phyloP scores from a whole-genome alignment of 2,888 invertebrate species.

The Fragum sueziense region DNA sequence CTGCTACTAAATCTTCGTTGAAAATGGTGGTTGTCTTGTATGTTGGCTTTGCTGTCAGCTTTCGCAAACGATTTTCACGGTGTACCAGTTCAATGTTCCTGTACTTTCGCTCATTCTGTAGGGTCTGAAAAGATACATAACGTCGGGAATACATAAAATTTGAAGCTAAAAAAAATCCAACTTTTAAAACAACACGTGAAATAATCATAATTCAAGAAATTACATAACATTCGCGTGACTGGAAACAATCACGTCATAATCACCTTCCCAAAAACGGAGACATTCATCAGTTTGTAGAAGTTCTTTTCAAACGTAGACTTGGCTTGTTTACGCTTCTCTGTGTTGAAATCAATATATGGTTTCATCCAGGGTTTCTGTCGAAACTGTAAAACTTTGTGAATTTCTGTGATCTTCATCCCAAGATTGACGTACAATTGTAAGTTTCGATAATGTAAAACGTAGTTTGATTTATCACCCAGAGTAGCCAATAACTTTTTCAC shows the following conservation, averaged over 20 bases:
- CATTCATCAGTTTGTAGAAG: constrained; percentile 70
- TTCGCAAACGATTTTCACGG: constrained; percentile 19
- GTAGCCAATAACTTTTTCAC: constrained; percentile 27
- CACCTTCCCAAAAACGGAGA: constrained; percentile 81
- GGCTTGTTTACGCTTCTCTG: constrained; percentile 53
- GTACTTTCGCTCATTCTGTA: too few relatives aligned
- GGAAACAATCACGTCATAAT: background rate
- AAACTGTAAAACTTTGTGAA: constrained; percentile 76
- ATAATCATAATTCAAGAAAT: background rate
- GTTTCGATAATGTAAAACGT: constrained; percentile 26
- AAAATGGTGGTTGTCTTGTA: constrained; percentile 32
- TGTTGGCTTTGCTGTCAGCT: constrained; percentile 33
- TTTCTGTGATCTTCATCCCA: constrained; percentile 66
- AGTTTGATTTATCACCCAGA: constrained; percentile 21
- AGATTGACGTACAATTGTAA: constrained; percentile 25
- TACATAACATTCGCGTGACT: background rate
- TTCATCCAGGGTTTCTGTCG: constrained; percentile 75
- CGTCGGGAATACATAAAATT: background rate
- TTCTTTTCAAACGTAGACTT: constrained; percentile 75
- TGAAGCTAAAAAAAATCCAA: background rate
- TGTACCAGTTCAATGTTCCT: constrained; percentile 35
- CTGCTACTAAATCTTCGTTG: too few relatives aligned
- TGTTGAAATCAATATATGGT: constrained; percentile 75
- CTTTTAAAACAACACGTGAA: background rate
- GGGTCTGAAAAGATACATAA: background rate